These are phyloP conservation scores for Polymixis lichenea DNA, from an alignment of 2,888 invertebrate species.

Conservation along the genomic window DNA sequence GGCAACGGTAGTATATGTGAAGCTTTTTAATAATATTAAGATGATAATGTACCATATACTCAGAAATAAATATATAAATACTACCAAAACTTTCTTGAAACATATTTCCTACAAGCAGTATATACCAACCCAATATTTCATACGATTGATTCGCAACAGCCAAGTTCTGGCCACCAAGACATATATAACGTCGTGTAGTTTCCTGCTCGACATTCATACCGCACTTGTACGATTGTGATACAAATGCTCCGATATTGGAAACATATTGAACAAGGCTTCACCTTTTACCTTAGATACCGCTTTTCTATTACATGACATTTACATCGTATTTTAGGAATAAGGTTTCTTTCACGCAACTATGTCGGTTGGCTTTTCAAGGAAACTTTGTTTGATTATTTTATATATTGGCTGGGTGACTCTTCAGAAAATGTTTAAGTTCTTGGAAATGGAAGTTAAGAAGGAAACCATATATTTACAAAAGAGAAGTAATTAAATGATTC, in stretches of 20 bases:
- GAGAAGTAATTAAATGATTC: neutral
- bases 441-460: neutral
- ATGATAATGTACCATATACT: too few species aligned
- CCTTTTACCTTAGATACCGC: conserved; percentile 41
- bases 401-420: neutral
- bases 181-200: conserved; percentile 37
- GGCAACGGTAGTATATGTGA: too few species aligned
- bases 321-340: conserved; percentile 49
- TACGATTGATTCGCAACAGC: conserved; percentile 27
- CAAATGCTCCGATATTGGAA: conserved; percentile 53
- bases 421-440: neutral
- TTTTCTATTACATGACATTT: conserved; percentile 48
- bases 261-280: conserved; percentile 48
- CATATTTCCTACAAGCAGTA: conserved; percentile 1
- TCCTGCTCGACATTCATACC: conserved; percentile 48
- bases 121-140: conserved; percentile 13
- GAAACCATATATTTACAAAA: neutral
- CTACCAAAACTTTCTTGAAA: conserved; percentile 1
- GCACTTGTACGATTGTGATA: conserved; percentile 47
- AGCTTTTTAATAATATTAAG: too few species aligned
- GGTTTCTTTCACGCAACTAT: conserved; percentile 29
- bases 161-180: conserved; percentile 30
- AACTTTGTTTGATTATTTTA: neutral
- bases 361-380: conserved; percentile 1
- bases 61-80: too few species aligned